Conservation (phyloP, 2,888 invertebrate species). For the Hirtodrosophila trivittata region DNA sequence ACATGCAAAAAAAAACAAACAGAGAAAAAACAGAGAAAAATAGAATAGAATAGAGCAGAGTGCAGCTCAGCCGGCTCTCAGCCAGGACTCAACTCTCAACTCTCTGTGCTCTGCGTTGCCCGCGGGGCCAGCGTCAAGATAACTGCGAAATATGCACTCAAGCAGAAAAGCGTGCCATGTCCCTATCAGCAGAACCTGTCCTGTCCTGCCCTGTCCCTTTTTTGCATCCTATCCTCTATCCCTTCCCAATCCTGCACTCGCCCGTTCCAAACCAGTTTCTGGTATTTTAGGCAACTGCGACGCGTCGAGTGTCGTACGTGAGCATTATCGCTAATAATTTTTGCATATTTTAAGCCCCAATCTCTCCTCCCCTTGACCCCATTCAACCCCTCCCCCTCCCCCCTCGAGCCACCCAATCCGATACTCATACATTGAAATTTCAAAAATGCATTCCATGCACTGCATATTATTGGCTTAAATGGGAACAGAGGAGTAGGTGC, state of each 20-base stretch:
- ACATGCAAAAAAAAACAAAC: constrained; percentile 59
- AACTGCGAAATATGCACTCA: constrained; percentile 77
- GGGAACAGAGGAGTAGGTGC: constrained; percentile 6
- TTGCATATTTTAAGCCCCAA: constrained; percentile 67
- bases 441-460: constrained; percentile 58
- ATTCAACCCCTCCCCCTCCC: not conserved
- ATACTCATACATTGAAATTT: constrained; percentile 46
- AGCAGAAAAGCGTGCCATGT: constrained; percentile 76
- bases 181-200: constrained; percentile 60
- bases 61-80: constrained; percentile 24
- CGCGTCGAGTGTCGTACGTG: constrained; percentile 76
- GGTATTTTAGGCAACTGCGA: constrained; percentile 56
- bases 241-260: not conserved
- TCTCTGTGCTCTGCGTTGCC: constrained; percentile 31
- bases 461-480: constrained; percentile 51
- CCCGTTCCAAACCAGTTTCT: constrained; percentile 11
- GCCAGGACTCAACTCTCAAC: constrained; percentile 14
- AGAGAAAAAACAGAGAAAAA: constrained; percentile 15
- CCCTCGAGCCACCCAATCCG: constrained; percentile 5
- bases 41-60: constrained; percentile 15
- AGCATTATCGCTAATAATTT: constrained; percentile 81
- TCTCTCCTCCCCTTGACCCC: not conserved
- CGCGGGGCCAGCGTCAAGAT: constrained; percentile 58
- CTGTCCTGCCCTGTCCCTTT: not conserved
- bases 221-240: not conserved